Conservation (phyloP, 2,113 vertebrate species). For the Clarias gariepinus region DNA sequence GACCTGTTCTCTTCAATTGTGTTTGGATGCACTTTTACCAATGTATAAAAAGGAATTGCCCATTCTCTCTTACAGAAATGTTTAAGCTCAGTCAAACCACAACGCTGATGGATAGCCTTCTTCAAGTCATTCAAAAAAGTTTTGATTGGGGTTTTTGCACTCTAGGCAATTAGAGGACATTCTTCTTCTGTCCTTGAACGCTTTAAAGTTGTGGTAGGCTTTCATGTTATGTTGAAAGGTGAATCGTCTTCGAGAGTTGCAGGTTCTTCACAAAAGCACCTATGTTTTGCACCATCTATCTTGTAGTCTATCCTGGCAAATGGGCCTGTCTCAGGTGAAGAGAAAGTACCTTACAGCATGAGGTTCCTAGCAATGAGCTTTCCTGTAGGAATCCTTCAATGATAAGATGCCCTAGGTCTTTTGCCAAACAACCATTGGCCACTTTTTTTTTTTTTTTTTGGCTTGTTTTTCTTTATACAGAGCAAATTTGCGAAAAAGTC, state of each 20-base stretch:
- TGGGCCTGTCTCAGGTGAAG: neutral
- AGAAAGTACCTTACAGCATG: neutral
- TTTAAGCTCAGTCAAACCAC: neutral
- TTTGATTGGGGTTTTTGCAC: neutral
- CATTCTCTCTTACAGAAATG: neutral
- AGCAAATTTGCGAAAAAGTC: neutral
- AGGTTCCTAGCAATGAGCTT: neutral
- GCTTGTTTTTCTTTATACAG: neutral
- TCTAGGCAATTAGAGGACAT: neutral
- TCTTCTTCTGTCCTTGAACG: neutral
- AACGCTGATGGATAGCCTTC: neutral
- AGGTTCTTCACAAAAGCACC: constrained; percentile 2
- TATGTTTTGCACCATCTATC: constrained; percentile 1
- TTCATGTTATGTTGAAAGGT: neutral
- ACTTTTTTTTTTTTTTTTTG: neutral
- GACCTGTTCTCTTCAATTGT: neutral
- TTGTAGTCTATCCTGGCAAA: constrained; percentile 7
- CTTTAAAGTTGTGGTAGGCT: neutral
- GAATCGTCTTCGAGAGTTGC: constrained; percentile 9
- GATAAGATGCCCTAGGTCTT: neutral
- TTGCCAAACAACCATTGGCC: neutral
- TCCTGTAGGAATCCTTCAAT: neutral
- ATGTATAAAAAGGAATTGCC: neutral
- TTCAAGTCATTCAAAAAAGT: neutral
- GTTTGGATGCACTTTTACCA: neutral